These are phyloP conservation scores for Oncorhynchus clarkii DNA, from an alignment of 2,113 vertebrate genomes.

Conservation along the genomic window DNA sequence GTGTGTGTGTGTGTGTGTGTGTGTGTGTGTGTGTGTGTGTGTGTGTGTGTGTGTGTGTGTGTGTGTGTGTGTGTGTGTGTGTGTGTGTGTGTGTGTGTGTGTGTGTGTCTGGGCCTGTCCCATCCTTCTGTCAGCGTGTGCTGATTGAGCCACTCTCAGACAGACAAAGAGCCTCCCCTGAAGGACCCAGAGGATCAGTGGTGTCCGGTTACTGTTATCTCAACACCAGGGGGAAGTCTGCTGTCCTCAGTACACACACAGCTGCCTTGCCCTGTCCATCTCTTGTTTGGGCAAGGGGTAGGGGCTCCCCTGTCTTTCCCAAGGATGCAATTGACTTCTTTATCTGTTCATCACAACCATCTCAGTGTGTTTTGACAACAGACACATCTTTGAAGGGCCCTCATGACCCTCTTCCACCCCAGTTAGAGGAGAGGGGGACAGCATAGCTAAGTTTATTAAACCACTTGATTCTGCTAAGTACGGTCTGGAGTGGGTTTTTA, in stretches of 20 bases:
- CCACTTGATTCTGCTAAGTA: slow-evolving; percentile 70
- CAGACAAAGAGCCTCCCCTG: slow-evolving; percentile 69
- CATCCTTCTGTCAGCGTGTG: slow-evolving; percentile 64
- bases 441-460: slow-evolving; percentile 66
- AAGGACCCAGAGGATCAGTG: slow-evolving; percentile 38
- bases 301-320: slow-evolving; percentile 49
- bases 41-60: too few species aligned
- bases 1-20: too few species aligned
- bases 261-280: slow-evolving; percentile 52
- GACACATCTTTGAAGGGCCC: slow-evolving; percentile 55
- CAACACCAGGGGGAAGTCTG: slow-evolving; percentile 58
- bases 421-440: slow-evolving; percentile 8
- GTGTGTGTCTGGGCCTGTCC: too few species aligned
- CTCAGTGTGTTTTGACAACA: slow-evolving; percentile 69
- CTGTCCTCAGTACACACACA: too few species aligned
- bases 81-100: too few species aligned
- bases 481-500: slow-evolving; percentile 49
- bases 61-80: too few species aligned
- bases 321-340: slow-evolving; percentile 59
- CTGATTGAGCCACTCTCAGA: slow-evolving; percentile 73
- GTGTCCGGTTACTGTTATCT: slow-evolving; percentile 79
- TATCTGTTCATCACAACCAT: slow-evolving; percentile 56
- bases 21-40: too few species aligned
- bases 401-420: slow-evolving; percentile 18
- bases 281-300: slow-evolving; percentile 63